Evolutionary conservation across 2,797 vertebrate genomes (phyloP).

Genomic region (Esox masquinongy): DNA sequence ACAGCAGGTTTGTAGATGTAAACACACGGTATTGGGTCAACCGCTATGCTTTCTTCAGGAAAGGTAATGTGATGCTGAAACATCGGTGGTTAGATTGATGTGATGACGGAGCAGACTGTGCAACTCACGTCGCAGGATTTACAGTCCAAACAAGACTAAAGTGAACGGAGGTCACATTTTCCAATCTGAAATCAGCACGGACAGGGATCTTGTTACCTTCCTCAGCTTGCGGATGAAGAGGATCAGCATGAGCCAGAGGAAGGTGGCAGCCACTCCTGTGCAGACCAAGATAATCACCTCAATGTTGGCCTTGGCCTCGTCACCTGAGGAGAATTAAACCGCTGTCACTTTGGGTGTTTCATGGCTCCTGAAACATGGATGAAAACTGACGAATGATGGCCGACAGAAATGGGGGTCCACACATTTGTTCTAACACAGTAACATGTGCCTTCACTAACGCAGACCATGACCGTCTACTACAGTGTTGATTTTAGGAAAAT

Average conservation of each 20-base stretch:
- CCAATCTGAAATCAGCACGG: neutral
- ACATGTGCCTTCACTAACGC: neutral
- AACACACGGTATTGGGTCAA: too few species aligned
- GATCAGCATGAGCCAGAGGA: constrained; percentile 94
- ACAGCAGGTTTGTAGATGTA: too few species aligned
- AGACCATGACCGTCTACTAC: neutral
- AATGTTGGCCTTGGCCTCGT: constrained; percentile 85
- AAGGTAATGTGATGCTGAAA: too few species aligned
- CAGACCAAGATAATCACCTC: constrained; percentile 93
- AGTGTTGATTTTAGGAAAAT: neutral
- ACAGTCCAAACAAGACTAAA: too few species aligned
- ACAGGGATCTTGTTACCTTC: constrained; percentile 75
- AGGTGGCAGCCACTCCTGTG: constrained; percentile 87
- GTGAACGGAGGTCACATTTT: too few species aligned
- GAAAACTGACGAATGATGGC: neutral
- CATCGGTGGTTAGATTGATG: too few species aligned
- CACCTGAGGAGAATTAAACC: constrained; percentile 65
- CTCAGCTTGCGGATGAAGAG: constrained; percentile 91
- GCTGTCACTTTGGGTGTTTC: neutral
- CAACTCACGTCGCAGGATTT: too few species aligned
- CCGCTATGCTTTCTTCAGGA: too few species aligned
- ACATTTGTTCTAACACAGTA: neutral
- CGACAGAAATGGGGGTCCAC: neutral
- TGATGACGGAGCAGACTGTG: too few species aligned
- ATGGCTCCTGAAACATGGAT: neutral